Evolutionary conservation across 1,140 invertebrate genomes (phyloP).

Genomic region (Hyphantria cunea): DNA sequence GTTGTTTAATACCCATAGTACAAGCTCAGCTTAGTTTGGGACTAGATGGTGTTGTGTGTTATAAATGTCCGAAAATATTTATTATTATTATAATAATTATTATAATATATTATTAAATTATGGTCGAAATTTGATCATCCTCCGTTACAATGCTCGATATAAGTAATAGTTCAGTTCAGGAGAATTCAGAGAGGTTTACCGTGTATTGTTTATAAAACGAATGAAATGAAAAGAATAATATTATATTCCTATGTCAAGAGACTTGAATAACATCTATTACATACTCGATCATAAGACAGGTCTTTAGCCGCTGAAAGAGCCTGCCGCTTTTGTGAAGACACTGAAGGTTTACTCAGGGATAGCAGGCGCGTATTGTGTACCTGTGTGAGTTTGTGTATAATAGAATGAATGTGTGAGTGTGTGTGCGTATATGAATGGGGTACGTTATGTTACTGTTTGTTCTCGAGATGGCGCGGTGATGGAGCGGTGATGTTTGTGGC

Average conservation of each 20-base stretch:
- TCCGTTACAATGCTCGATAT: too few species aligned
- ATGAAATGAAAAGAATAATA: not conserved
- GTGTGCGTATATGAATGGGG: slow-evolving; percentile 4
- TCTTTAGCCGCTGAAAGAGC: slow-evolving; percentile 15
- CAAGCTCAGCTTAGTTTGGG: too few species aligned
- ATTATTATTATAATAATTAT: too few species aligned
- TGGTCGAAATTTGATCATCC: too few species aligned
- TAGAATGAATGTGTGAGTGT: not conserved
- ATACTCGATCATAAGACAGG: slow-evolving; percentile 30
- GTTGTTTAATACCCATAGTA: too few species aligned
- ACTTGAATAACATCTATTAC: slow-evolving; percentile 24
- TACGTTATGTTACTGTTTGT: slow-evolving; percentile 54
- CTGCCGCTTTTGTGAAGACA: slow-evolving; percentile 11
- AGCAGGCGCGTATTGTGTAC: slow-evolving; percentile 1
- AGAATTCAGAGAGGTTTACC: too few species aligned
- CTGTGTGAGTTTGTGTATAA: not conserved
- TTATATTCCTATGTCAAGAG: not conserved
- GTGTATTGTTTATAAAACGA: not conserved
- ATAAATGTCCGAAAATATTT: too few species aligned
- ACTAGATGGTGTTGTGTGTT: too few species aligned
- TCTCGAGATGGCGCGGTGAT: slow-evolving; percentile 64
- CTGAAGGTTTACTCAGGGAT: slow-evolving; percentile 16
- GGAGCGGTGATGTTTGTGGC: slow-evolving; percentile 64
- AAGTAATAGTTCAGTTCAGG: too few species aligned
- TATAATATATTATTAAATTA: too few species aligned